Conservation (phyloP, 2,113 vertebrate species). For the Brachirus orientalis region DNA sequence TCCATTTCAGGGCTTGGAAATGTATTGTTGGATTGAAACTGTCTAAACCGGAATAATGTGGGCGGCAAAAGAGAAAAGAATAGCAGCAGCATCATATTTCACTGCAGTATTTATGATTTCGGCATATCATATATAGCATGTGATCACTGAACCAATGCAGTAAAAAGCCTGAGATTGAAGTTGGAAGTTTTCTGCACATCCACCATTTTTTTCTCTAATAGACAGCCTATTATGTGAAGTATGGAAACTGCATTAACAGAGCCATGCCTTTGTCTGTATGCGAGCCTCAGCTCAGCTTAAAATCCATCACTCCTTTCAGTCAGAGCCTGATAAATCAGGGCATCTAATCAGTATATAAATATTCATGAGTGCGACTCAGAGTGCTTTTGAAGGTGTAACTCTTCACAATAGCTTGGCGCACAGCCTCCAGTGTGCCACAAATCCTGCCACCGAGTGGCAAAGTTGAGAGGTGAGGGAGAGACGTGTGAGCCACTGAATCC, state of each 20-base stretch:
- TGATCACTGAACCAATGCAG: constrained; percentile 12
- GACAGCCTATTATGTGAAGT: constrained; percentile 45
- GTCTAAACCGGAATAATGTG: background rate
- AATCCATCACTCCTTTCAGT: constrained; percentile 67
- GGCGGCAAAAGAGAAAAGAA: background rate
- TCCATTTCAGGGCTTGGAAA: background rate
- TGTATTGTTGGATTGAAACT: background rate
- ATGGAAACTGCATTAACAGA: constrained; percentile 49
- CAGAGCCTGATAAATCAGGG: constrained; percentile 74
- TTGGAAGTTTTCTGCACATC: constrained; percentile 12
- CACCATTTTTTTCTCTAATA: constrained; percentile 41
- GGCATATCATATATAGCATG: background rate
- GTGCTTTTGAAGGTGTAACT: constrained; percentile 76
- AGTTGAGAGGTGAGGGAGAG: constrained; percentile 53
- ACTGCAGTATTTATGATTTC: constrained; percentile 10
- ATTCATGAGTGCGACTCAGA: constrained; percentile 73
- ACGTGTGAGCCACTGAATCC: constrained; percentile 14
- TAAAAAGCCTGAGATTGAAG: constrained; percentile 26
- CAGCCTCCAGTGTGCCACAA: constrained; percentile 52
- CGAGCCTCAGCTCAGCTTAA: constrained; percentile 54
- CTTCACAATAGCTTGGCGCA: constrained; percentile 75
- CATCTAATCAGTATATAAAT: constrained; percentile 82
- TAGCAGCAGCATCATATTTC: background rate
- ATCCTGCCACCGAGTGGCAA: constrained; percentile 45
- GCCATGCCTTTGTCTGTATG: constrained; percentile 48